phyloP scores from a whole-genome alignment of 2,888 invertebrate species.

The Phyllotreta cruciferae region DNA sequence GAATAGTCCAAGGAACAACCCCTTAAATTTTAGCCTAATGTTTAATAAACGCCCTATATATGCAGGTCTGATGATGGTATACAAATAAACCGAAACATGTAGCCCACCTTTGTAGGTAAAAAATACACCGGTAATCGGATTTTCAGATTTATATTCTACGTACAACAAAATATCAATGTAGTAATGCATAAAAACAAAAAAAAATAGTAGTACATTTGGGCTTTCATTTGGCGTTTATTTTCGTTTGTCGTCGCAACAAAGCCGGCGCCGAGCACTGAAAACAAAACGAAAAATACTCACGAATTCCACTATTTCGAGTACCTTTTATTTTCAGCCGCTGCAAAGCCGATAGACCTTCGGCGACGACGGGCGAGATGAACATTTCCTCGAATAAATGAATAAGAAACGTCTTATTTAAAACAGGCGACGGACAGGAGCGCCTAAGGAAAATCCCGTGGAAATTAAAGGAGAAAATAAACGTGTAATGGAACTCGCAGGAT shows the following conservation, averaged over 20 bases:
- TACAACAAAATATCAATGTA: too few species aligned
- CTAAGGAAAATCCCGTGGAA: background rate
- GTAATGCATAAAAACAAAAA: background rate
- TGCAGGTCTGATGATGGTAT: too few species aligned
- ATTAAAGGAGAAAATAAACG: too few species aligned
- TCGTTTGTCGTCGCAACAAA: conserved; percentile 9
- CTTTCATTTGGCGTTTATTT: conserved; percentile 2
- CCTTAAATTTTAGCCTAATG: too few species aligned
- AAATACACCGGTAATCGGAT: too few species aligned
- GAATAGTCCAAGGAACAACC: too few species aligned
- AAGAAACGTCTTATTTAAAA: conserved; percentile 21
- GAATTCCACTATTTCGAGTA: conserved; percentile 12
- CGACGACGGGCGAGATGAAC: conserved; percentile 13
- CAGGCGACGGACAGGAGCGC: conserved; percentile 5
- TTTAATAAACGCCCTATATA: too few species aligned
- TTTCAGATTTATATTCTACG: too few species aligned
- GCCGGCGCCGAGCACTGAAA: background rate
- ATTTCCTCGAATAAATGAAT: conserved; percentile 17
- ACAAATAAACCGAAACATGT: too few species aligned
- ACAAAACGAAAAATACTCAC: conserved; percentile 13
- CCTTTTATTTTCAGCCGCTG: conserved; percentile 14
- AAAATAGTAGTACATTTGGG: background rate
- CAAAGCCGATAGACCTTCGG: conserved; percentile 8
- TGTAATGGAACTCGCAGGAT: too few species aligned
- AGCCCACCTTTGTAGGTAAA: too few species aligned